Evolutionary conservation across 2,888 invertebrate genomes (phyloP), one percentile per base, ranked within the genome.

Genomic region (Masnerella sp.): DNA sequence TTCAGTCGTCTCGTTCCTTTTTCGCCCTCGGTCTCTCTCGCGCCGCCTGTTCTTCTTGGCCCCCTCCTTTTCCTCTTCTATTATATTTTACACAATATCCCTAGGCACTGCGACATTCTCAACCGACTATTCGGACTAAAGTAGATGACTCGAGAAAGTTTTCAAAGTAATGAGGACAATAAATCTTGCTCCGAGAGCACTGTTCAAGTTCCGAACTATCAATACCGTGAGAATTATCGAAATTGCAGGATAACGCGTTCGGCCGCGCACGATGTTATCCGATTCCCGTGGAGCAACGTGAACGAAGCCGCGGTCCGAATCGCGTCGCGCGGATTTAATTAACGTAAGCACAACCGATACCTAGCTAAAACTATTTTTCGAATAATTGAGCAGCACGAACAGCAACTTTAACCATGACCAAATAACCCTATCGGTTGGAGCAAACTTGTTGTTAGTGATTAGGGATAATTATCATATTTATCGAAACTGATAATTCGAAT

Each of bases 11-110:
- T 38, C 30, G 36, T 61, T 54, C 42, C 25, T 49, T 42, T 56
- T 42, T 58, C 12, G 12, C 18, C 32, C 11, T 25, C 32, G 0
- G 25, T n/a, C 52, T 40, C 40, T 18, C 17, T 5, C 36, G 8
- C 30, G 34, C 22, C 40, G n/a, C 22, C 30, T 14, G 14, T 40
- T 42, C 47, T 49, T 14, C 42, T 58, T 34, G 34, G 42, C 49
- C 34, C 52, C 25, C 11, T n/a, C 36, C 42, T 34, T 11, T 36
- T 9, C 9, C 9, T 25, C 49, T 34, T 20, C 70, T 58, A 64
- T 70, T 71, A 74, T 73, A 69, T 65, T 65, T 64, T 58, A 59
- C 69, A 71, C 59, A 69, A 64, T 64, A 62, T 52, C 69, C 54
- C 42, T 59, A 58, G 68, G 45, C 58, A 68, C 43, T 52, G 62